Base-by-base conservation (phyloP, 2,888 invertebrate genomes). In the Gerris lacustris region DNA sequence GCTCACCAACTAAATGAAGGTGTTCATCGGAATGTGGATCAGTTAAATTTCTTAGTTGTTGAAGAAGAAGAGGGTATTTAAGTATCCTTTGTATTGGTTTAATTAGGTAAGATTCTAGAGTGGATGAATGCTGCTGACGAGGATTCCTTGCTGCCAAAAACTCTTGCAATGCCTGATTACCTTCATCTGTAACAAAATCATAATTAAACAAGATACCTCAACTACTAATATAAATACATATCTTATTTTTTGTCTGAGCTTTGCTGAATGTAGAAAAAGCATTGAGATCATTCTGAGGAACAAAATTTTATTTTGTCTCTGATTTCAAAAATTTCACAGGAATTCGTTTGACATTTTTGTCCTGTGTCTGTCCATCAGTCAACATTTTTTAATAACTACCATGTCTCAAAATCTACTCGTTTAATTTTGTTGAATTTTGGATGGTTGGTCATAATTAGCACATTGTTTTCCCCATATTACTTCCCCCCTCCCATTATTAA, bases 71-170 rank as follows among this genome's bases (percentile, higher is more conserved):
- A 18, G 97, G 97, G 85, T 97, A 98, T 83, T 97, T 96, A 76
- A 97, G 87, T 84, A 97, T 96, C 83, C 97, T 87, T 83, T 98
- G 98, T 81, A 97, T 97, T 73, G 97, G 97, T 83, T 97, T 97
- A 81, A 97, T 98, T 82, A 98, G 87, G 86, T 96, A 97, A 69
- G 96, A 97, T 83, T 97, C 96, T 80, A 98, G 84, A 44, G 96
- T 96, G 77, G 93, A 93, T 74, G 96, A 96, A 82, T 97, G 96
- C 83, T 97, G 96, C 81, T 95, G 95, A 79, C 93, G 91, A 72
- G 96, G 96, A 85, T 97, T 97, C 80, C 96, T 87, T 72, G 95
- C 91, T 74, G 90, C 88, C 78, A 97, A 86, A 83, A 97, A 96
- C 84, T 96, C 94, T 84, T 95, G 94, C 80, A 97, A 86, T 75